Conservation (phyloP, 2,797 vertebrate species). For the Anguilla anguilla region DNA sequence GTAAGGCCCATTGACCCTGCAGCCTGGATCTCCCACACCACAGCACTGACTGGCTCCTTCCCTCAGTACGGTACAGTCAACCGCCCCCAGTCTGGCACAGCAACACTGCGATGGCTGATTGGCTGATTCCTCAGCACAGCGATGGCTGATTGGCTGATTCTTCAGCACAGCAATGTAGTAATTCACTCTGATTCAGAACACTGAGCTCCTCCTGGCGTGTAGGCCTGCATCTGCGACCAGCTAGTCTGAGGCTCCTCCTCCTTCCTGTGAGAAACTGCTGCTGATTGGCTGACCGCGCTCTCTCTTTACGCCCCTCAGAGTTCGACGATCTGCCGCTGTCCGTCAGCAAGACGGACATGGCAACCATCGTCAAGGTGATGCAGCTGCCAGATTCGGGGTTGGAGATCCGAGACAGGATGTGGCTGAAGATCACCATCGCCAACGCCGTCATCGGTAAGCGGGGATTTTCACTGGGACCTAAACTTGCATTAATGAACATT, state of each 20-base stretch:
- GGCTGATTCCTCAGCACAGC: not conserved
- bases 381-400: constrained; percentile 92
- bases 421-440: constrained; percentile 97
- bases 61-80: constrained; percentile 89
- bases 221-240: not conserved
- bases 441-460: constrained; percentile 90
- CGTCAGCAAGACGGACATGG: constrained; percentile 93
- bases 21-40: constrained; percentile 97
- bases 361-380: constrained; percentile 95
- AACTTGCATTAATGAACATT: not conserved
- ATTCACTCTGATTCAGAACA: not conserved
- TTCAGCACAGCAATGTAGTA: not conserved
- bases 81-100: not conserved
- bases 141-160: no score
- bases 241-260: not conserved
- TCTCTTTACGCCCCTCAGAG: constrained; percentile 67
- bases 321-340: constrained; percentile 90
- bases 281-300: not conserved
- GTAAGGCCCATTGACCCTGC: constrained; percentile 96
- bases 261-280: not conserved
- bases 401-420: constrained; percentile 98
- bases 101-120: not conserved
- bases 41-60: constrained; percentile 90
- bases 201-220: not conserved
- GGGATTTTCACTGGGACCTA: not conserved